phyloP scores from a whole-genome alignment of 2,113 vertebrate species.

The Thermophis baileyi region DNA sequence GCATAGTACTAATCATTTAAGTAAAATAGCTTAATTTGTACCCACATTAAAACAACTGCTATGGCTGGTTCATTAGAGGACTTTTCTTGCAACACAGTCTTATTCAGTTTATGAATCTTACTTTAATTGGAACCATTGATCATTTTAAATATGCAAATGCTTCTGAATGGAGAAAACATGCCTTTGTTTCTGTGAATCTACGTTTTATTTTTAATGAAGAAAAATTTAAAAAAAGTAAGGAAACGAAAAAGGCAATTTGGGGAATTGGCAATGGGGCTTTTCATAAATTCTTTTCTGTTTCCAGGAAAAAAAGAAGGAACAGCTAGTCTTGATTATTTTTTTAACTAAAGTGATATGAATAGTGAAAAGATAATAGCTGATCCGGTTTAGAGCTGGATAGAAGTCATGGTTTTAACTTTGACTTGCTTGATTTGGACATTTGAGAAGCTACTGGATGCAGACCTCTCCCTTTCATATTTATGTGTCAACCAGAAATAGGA shows the following conservation, averaged over 20 bases:
- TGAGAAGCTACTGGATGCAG: neutral
- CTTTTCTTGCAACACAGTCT: neutral
- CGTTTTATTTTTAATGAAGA: neutral
- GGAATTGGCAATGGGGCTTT: neutral
- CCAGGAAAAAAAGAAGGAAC: neutral
- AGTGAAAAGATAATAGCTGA: neutral
- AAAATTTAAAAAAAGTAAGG: neutral
- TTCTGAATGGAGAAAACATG: neutral
- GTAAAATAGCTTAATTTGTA: neutral
- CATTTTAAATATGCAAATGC: neutral
- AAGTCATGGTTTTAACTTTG: neutral
- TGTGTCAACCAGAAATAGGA: neutral
- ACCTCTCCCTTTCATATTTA: neutral
- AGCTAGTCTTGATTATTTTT: neutral
- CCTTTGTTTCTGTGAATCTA: neutral
- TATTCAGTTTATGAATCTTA: neutral
- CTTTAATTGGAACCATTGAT: slow-evolving; percentile 1
- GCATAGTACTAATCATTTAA: neutral
- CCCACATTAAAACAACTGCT: neutral
- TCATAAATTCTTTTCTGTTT: neutral
- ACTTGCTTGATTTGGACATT: neutral
- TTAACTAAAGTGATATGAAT: neutral
- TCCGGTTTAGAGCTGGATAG: neutral
- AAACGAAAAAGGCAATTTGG: neutral
- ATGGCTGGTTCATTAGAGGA: neutral